These are phyloP conservation scores for Heliopora coerulea DNA, from an alignment of 92 coral and sea anemone genomes.

Conservation along the genomic window DNA sequence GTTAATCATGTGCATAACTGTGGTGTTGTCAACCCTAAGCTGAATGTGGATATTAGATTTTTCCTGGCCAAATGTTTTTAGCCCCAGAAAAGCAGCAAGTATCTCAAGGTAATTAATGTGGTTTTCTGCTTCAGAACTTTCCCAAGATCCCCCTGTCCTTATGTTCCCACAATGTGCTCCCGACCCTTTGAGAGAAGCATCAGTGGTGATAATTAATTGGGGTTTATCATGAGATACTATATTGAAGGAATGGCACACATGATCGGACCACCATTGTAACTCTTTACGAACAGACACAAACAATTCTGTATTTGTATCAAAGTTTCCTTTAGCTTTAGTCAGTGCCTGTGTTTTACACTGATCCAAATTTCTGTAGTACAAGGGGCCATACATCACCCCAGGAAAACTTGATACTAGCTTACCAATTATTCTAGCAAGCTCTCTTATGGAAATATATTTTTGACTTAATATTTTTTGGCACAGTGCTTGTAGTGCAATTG, in stretches of 20 bases:
- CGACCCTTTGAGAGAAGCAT: too few relatives aligned
- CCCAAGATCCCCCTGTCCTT: not conserved
- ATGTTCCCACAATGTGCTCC: too few relatives aligned
- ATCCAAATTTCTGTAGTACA: constrained; percentile 24
- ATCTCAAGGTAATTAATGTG: too few relatives aligned
- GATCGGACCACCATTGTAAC: not conserved
- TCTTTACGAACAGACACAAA: not conserved
- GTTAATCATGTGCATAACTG: too few relatives aligned
- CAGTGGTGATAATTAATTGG: too few relatives aligned
- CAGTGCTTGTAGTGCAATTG: too few relatives aligned
- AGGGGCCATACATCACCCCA: constrained; percentile 36
- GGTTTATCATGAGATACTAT: not conserved
- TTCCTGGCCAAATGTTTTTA: not conserved
- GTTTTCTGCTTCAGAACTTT: not conserved
- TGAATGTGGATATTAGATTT: too few relatives aligned
- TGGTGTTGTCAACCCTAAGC: too few relatives aligned
- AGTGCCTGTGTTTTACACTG: constrained; percentile 3
- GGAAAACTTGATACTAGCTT: constrained; percentile 2
- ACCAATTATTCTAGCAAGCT: constrained; percentile 2
- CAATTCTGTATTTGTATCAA: not conserved
- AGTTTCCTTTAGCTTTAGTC: not conserved
- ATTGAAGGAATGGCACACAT: not conserved
- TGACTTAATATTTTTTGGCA: constrained; percentile 25
- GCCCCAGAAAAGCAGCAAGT: not conserved
- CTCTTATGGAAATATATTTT: constrained; percentile 38